phyloP scores from a whole-genome alignment of 2,888 invertebrate species.

The Lochmaea crataegi region DNA sequence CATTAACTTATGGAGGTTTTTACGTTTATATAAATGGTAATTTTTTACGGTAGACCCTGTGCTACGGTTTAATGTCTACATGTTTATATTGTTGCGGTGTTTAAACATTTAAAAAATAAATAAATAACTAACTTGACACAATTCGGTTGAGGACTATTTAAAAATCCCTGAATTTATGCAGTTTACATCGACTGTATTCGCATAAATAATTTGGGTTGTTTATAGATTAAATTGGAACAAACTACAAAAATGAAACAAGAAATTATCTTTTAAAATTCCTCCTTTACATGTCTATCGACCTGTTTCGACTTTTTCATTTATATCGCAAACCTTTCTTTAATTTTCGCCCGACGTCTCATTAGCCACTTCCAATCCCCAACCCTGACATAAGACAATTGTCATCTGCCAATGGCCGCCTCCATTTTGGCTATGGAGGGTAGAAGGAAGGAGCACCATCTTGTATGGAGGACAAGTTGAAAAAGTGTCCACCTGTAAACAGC shows the following conservation, averaged over 20 bases:
- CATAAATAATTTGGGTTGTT: neutral
- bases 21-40: slow-evolving; percentile 2
- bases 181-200: neutral
- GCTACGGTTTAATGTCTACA: neutral
- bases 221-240: neutral
- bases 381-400: too few relatives aligned
- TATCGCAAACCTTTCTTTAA: too few relatives aligned
- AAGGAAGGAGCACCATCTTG: too few relatives aligned
- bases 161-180: neutral
- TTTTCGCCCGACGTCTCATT: too few relatives aligned
- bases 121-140: neutral
- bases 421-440: too few relatives aligned
- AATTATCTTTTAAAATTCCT: too few relatives aligned
- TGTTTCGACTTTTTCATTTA: too few relatives aligned
- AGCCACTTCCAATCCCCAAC: too few relatives aligned
- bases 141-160: neutral
- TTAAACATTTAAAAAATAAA: slow-evolving; percentile 4
- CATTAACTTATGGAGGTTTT: slow-evolving; percentile 9
- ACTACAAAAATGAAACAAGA: neutral
- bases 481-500: too few relatives aligned
- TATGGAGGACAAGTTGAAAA: too few relatives aligned
- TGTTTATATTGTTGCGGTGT: neutral
- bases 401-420: too few relatives aligned
- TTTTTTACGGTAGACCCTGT: slow-evolving; percentile 10
- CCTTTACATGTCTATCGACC: too few relatives aligned